Base-by-base conservation (phyloP, 1,140 invertebrate genomes). In the Scaptomyza montana region DNA sequence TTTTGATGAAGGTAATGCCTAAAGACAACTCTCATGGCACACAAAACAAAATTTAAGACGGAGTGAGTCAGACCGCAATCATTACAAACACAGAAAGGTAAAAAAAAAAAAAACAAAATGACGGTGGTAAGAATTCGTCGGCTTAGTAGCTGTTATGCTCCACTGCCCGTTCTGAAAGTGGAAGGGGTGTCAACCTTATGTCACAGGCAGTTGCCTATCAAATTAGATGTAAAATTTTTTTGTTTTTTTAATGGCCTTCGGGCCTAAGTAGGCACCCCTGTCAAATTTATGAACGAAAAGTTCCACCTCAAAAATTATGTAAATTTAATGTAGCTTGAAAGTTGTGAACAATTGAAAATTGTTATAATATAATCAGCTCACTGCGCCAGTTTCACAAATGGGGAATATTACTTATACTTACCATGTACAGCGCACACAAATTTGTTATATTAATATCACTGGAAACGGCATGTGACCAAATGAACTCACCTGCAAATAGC, bases 401-500 rank as follows among this genome's bases (percentile, higher is more conserved):
- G 5, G 5, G 2, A 6, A 7, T 33, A 33, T 33, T 33, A 76
- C 68, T 66, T 66, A 76, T 86, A 87, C 82, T 68, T 81, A 86
- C 82, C 82, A 54, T 65, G 36, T 2, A 64, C 45, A 59, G 53
- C 21, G 2, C 21, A 25, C 21, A 25, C 21, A 25, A 25, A 25
- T 61, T 63, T 39, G 10, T 9, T 30, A 30, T 39, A 12, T 39
- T 39, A 39, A 3, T 10, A 59, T 36, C 1, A 2, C 33, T 36
- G 33, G 7, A 36, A 36, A 36, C 6, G 7, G 6, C 33, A 36
- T 71, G 64, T 21, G 67, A 43, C 46, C 55, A 50, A 61, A 68
- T 39, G 74, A 33, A 87, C 82, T 87, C 66, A 87, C 82, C 82
- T 87, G 78, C 41, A 84, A 78, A 47, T 25, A 25, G 21, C 21